phyloP scores from a whole-genome alignment of 2,888 invertebrate genomes.

The Eulithis testata region DNA sequence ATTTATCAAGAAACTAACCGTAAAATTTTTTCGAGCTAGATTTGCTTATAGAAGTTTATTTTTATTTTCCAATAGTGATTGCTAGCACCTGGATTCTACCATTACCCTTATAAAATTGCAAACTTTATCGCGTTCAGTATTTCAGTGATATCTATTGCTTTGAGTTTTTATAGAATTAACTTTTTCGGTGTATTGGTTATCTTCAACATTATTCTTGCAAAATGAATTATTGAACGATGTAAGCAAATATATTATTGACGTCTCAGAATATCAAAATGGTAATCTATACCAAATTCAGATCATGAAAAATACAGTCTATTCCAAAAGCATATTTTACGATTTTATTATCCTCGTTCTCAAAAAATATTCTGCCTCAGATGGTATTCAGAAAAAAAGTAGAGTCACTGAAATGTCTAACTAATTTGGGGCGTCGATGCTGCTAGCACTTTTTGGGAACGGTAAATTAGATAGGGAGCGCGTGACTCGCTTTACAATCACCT shows the following conservation, averaged over 20 bases:
- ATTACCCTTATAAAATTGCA: conserved; percentile 75
- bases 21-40: conserved; percentile 1
- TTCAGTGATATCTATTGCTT: conserved; percentile 64
- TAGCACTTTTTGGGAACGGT: conserved; percentile 71
- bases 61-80: conserved; percentile 71
- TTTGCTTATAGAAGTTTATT: conserved; percentile 63
- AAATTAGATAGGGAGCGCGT: conserved; percentile 74
- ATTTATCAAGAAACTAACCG: neutral
- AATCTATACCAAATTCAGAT: too few relatives aligned
- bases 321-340: too few relatives aligned
- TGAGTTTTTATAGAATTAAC: conserved; percentile 58
- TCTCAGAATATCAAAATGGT: too few relatives aligned
- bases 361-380: conserved; percentile 7
- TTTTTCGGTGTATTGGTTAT: conserved; percentile 45
- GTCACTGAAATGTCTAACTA: conserved; percentile 57
- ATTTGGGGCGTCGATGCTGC: conserved; percentile 63
- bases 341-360: conserved; percentile 2
- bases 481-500: conserved; percentile 63
- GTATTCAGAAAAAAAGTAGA: conserved; percentile 37
- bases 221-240: too few relatives aligned
- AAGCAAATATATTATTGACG: too few relatives aligned
- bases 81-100: conserved; percentile 68
- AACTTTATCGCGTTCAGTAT: conserved; percentile 70
- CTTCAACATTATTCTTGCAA: too few relatives aligned
- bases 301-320: too few relatives aligned